Percentiles rank a stretch among this genome's conserved stretches.
Evolutionary conservation across 35 echinoderm and acorn worm genomes (phyloP).

Genomic region (Hemicentrotus pulcherrimus): DNA sequence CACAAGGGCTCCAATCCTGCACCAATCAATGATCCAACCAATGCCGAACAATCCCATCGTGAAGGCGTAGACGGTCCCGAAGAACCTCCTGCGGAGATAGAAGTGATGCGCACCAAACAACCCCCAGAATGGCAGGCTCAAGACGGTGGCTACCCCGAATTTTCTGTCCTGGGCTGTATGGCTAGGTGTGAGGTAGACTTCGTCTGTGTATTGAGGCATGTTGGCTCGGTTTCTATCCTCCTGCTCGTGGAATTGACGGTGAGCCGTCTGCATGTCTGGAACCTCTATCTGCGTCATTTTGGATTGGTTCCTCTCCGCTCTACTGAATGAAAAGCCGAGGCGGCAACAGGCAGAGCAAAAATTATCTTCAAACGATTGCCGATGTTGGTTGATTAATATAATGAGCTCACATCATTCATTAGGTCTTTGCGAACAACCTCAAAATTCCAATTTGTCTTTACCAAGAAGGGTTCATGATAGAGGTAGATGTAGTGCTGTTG

Average conservation of each 20-base stretch:
- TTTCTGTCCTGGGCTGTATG: neutral
- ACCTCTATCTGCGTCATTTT: neutral
- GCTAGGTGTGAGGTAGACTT: constrained; percentile 22
- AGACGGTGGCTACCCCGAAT: neutral
- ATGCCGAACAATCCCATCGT: constrained; percentile 46
- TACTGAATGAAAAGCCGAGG: neutral
- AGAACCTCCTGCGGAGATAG: constrained; percentile 36
- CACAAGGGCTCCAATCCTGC: constrained; percentile 42
- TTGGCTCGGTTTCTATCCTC: neutral
- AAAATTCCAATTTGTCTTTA: neutral
- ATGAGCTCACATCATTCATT: neutral
- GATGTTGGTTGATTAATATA: neutral
- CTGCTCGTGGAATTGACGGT: neutral
- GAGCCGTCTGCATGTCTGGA: neutral
- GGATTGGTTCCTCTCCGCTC: neutral
- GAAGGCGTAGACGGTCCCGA: constrained; percentile 32
- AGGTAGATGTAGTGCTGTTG: neutral
- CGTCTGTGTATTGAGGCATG: constrained; percentile 38
- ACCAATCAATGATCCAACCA: constrained; percentile 60
- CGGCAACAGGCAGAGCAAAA: neutral
- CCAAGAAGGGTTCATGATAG: neutral
- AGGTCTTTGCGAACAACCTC: neutral
- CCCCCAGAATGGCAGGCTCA: constrained; percentile 24
- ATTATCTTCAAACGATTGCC: neutral
- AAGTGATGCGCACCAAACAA: constrained; percentile 53